Percentiles rank a stretch among this genome's conserved stretches.
These are phyloP conservation scores for Drosophila vallismaia DNA, from an alignment of 2,888 invertebrate species.

Conservation along the genomic window DNA sequence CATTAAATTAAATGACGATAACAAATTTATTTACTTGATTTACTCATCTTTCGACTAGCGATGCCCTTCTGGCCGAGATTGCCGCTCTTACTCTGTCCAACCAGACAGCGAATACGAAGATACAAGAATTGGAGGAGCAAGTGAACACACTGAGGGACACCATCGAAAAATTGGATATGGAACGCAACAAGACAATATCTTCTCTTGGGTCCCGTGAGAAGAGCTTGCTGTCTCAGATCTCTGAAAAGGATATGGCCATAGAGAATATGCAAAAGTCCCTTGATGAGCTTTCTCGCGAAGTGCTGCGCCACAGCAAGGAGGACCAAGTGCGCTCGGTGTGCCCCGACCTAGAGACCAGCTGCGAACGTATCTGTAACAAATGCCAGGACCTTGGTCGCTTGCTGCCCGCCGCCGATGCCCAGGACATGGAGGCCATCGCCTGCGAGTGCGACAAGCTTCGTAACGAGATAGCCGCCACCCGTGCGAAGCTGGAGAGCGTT, in stretches of 20 bases:
- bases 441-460: conserved; percentile 68
- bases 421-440: conserved; percentile 17
- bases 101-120: conserved; percentile 81
- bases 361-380: conserved; percentile 65
- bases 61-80: conserved; percentile 57
- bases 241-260: conserved; percentile 81
- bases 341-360: conserved; percentile 45
- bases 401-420: conserved; percentile 58
- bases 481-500: conserved; percentile 58
- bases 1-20: not conserved
- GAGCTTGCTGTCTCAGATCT: conserved; percentile 85
- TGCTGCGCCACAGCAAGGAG: conserved; percentile 70
- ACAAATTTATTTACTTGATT: not conserved
- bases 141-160: conserved; percentile 64
- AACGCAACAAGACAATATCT: conserved; percentile 81
- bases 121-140: conserved; percentile 84
- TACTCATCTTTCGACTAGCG: conserved; percentile 53
- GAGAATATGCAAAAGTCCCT: conserved; percentile 62
- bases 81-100: conserved; percentile 61
- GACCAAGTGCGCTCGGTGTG: conserved; percentile 68
- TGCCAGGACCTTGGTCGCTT: conserved; percentile 70
- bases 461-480: conserved; percentile 56
- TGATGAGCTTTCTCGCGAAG: conserved; percentile 55
- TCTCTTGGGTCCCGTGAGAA: conserved; percentile 85
- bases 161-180: conserved; percentile 69